Evolutionary conservation across 1,140 invertebrate genomes (phyloP).

Genomic region (Trichonephila inaurata): DNA sequence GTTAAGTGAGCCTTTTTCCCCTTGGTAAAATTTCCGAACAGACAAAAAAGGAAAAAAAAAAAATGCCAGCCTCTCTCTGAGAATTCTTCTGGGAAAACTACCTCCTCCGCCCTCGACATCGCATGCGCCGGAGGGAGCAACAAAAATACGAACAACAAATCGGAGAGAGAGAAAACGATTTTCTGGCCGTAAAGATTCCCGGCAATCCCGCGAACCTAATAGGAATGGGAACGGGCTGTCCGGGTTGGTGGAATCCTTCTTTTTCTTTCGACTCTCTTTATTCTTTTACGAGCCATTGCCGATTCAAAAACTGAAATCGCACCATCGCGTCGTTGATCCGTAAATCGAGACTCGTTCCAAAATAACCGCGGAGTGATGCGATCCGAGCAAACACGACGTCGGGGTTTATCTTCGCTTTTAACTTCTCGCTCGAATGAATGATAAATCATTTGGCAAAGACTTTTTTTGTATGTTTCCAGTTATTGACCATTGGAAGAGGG

Average conservation of each 20-base stretch:
- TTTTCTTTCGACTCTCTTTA: constrained; percentile 9
- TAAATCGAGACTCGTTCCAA: constrained; percentile 6
- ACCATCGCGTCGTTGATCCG: not conserved
- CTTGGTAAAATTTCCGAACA: constrained; percentile 30
- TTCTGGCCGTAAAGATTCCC: constrained; percentile 64
- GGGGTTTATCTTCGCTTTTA: not conserved
- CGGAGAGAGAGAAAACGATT: constrained; percentile 57
- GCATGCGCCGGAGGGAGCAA: not conserved
- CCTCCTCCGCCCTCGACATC: not conserved
- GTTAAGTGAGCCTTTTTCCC: constrained; percentile 46
- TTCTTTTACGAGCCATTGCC: constrained; percentile 54
- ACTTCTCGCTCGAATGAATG: not conserved
- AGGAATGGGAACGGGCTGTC: constrained; percentile 9
- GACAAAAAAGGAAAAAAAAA: not conserved
- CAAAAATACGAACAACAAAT: constrained; percentile 57
- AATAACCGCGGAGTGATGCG: constrained; percentile 4
- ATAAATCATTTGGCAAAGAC: not conserved
- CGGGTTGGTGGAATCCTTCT: not conserved
- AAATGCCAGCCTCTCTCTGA: not conserved
- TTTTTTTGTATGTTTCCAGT: not conserved
- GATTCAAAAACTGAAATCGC: constrained; percentile 55
- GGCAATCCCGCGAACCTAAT: constrained; percentile 44
- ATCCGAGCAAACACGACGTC: not conserved
- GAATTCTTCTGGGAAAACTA: constrained; percentile 54
- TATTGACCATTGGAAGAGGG: not conserved